Evolutionary conservation across 2,113 vertebrate genomes (phyloP), one percentile per base, ranked within the genome.

Genomic region (Acrocephalus kingi): DNA sequence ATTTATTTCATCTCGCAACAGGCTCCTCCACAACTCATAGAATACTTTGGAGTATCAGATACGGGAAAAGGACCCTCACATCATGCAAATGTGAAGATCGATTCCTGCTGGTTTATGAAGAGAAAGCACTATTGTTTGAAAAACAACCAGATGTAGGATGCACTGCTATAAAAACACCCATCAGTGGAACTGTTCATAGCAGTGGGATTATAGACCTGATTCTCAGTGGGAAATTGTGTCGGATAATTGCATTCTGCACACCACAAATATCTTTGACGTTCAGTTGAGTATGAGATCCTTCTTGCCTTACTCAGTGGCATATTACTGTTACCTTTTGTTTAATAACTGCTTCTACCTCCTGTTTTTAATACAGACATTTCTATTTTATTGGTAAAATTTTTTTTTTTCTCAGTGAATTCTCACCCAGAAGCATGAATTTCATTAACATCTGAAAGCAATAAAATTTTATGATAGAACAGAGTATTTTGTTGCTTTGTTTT

Each of bases 111-210:
- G n/a, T 56, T 24, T 25, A 9, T 56, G 45, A 56, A 49, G 58
- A 52, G 31, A 62, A 45, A 58, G 24, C 13, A 68, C 1, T 3
- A 1, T 28, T 54, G n/a, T 61, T 63, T 0, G 0, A 55, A 64
- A 56, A 87, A 69, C 45, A 41, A 0, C 9, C 2, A 8, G 55
- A 35, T 87, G 19, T 6, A 25, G 12, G 39, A 54, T 16, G 1
- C 11, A n/a, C 13, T 55, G 35, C 24, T 69, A 28, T 23, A 88
- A 77, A 78, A 81, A 35, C 7, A 74, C 10, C 15, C 30, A 48
- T n/a, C 25, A 37, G 13, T 66, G 27, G 21, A 93, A 58, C 39
- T 76, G 7, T 72, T 88, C 2, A 0, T n/a, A 84, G 9, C 2
- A 2, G n/a, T 28, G 45, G 18, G 13, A 76, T 46, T 15, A 59